Evolutionary conservation across 2,888 invertebrate genomes (phyloP).

Genomic region (Labia minor): DNA sequence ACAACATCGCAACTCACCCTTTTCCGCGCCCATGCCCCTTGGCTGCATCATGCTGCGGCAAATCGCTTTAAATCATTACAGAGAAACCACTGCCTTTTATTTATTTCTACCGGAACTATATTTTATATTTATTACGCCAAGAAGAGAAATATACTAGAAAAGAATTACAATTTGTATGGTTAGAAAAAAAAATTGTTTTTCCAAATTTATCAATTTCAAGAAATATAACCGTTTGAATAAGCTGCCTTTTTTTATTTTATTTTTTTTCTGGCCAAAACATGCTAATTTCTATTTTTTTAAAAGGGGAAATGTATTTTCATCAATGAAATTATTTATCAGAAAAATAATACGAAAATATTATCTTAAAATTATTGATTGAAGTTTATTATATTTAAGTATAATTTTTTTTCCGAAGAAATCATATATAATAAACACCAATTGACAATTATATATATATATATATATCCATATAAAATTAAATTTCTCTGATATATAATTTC

Average conservation of each 20-base stretch:
- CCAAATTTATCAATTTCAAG: slow-evolving; percentile 3
- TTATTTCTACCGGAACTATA: background rate
- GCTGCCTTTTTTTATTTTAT: background rate
- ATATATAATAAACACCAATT: too few species aligned
- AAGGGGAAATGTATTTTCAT: too few species aligned
- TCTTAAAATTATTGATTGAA: too few species aligned
- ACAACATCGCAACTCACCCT: background rate
- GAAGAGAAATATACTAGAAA: slow-evolving; percentile 2
- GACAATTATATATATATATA: too few species aligned
- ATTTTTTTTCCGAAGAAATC: too few species aligned
- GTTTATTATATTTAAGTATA: too few species aligned
- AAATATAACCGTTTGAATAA: background rate
- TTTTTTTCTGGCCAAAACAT: background rate
- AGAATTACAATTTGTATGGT: background rate
- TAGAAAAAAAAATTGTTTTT: background rate
- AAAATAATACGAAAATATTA: too few species aligned
- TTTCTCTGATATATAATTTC: too few species aligned
- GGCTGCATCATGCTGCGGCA: too few species aligned
- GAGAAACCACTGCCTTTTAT: slow-evolving; percentile 13
- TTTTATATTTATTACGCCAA: slow-evolving; percentile 13
- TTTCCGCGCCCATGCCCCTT: background rate
- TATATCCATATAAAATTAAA: too few species aligned
- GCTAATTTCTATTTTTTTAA: background rate
- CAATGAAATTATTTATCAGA: too few species aligned
- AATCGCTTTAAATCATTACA: slow-evolving; percentile 13